Conservation (phyloP, 2,113 vertebrate genomes). For the Crotalus horridus region DNA sequence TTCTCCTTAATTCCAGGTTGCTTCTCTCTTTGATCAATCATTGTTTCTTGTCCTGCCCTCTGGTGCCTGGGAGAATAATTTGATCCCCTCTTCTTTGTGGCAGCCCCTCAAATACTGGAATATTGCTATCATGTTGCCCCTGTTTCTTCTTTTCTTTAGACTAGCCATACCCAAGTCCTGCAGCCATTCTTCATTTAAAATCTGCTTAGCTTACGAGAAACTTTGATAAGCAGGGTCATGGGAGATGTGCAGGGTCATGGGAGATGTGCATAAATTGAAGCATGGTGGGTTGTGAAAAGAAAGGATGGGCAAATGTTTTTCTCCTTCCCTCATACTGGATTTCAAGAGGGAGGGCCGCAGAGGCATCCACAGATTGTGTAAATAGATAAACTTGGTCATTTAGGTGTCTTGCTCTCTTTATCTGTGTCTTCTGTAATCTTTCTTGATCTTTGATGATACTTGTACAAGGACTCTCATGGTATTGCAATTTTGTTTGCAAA, state of each 20-base stretch:
- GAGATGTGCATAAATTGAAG: not conserved
- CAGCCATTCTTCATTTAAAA: not conserved
- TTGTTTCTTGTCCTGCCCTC: too few species aligned
- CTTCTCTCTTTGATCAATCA: too few species aligned
- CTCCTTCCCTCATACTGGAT: not conserved
- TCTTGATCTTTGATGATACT: not conserved
- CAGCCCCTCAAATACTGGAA: too few species aligned
- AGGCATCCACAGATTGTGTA: not conserved
- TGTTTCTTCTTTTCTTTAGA: too few species aligned
- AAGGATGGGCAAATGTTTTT: not conserved
- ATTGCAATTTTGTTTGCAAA: not conserved
- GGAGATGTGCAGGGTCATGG: not conserved
- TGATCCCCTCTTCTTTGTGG: too few species aligned
- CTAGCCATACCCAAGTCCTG: too few species aligned
- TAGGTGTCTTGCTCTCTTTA: not conserved
- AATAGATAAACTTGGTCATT: not conserved
- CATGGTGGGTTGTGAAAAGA: not conserved
- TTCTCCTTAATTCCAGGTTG: too few species aligned
- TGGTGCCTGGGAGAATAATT: too few species aligned
- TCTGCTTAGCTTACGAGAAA: not conserved
- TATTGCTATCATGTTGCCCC: too few species aligned
- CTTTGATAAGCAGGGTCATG: not conserved
- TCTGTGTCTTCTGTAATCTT: not conserved
- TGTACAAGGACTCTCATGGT: not conserved
- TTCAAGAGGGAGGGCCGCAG: not conserved